phyloP scores from a whole-genome alignment of 2,113 vertebrate genomes.

The Choloepus hoffmanni region DNA sequence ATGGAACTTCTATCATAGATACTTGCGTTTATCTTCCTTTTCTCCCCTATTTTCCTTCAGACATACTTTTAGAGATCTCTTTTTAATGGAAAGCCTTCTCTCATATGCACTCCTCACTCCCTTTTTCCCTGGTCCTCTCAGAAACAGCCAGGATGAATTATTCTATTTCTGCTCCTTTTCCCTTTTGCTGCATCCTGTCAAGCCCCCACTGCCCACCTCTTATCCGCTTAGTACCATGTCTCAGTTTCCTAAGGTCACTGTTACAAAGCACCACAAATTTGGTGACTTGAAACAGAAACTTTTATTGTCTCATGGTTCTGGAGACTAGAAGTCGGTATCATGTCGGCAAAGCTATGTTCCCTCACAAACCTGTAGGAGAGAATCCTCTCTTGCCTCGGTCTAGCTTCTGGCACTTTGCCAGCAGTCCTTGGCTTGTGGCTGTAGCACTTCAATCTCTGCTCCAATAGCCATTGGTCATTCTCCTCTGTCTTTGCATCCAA shows the following conservation, averaged over 20 bases:
- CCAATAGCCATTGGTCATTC: no score
- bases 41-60: neutral
- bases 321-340: no score
- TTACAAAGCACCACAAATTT: no score
- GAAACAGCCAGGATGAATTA: neutral
- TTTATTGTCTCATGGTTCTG: no score
- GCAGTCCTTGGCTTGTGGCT: no score
- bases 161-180: neutral
- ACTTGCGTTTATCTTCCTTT: neutral
- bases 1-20: neutral
- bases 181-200: neutral
- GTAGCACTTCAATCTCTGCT: no score
- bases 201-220: neutral
- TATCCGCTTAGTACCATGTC: neutral
- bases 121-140: neutral
- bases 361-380: no score
- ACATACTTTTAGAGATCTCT: neutral
- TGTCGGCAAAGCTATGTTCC: no score
- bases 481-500: no score
- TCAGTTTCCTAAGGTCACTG: neutral
- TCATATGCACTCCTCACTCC: neutral
- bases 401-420: no score
- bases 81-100: neutral
- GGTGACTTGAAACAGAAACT: no score
- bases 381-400: no score